These are phyloP conservation scores for Reticulitermes lucifugus DNA, from an alignment of 2,888 invertebrate genomes.

Conservation along the genomic window DNA sequence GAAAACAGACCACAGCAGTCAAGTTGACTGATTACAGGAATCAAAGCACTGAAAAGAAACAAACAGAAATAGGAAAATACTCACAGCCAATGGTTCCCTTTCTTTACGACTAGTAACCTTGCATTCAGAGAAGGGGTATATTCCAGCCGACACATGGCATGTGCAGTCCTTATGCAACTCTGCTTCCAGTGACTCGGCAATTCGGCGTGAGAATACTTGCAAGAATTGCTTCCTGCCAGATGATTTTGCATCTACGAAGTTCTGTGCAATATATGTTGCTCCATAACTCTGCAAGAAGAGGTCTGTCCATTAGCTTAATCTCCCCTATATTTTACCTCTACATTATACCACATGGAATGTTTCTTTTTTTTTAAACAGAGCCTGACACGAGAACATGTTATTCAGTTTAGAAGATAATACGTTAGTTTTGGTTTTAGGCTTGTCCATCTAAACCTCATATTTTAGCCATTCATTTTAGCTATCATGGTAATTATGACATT, in stretches of 20 bases:
- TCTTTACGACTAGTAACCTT: constrained; percentile 57
- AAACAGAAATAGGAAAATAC: background rate
- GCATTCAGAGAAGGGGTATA: constrained; percentile 59
- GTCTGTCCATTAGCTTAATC: background rate
- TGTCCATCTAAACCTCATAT: too few species aligned
- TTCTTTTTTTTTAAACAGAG: too few species aligned
- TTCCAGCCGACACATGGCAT: constrained; percentile 58
- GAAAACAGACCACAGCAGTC: too few species aligned
- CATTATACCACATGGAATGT: too few species aligned
- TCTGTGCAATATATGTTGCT: constrained; percentile 73
- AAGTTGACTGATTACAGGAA: too few species aligned
- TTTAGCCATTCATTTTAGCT: too few species aligned
- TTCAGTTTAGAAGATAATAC: too few species aligned
- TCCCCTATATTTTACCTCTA: too few species aligned
- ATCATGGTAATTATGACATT: too few species aligned
- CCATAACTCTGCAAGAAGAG: constrained; percentile 69
- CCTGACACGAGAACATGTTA: too few species aligned
- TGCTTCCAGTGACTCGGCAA: constrained; percentile 59
- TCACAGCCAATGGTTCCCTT: constrained; percentile 37
- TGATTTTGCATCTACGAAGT: constrained; percentile 68
- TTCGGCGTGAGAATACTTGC: constrained; percentile 63
- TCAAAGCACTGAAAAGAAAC: too few species aligned
- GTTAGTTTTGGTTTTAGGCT: too few species aligned
- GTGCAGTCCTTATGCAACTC: constrained; percentile 61
- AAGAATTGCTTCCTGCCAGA: constrained; percentile 73